These are phyloP conservation scores for Agrenia bidenticulata DNA, from an alignment of 2,888 invertebrate genomes.

Conservation along the genomic window DNA sequence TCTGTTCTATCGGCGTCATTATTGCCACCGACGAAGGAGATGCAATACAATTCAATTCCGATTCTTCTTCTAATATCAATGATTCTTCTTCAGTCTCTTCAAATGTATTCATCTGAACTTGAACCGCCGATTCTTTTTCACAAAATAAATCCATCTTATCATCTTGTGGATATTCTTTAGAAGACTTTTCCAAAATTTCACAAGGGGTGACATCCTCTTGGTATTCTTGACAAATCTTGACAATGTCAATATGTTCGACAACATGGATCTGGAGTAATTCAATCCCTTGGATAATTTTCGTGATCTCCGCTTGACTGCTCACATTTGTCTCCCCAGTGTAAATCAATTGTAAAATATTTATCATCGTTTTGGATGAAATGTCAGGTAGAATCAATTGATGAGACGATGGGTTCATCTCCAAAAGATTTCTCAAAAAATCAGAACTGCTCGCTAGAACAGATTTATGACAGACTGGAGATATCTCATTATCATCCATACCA, in stretches of 20 bases:
- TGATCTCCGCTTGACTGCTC: background rate
- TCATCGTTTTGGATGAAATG: slow-evolving; percentile 5
- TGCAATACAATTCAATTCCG: background rate
- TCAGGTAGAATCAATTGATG: slow-evolving; percentile 9
- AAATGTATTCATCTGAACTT: no score
- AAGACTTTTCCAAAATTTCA: no score
- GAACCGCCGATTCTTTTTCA: no score
- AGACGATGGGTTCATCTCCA: slow-evolving; percentile 8
- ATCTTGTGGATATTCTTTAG: no score
- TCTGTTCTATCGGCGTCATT: no score
- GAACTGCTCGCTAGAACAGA: slow-evolving; percentile 13
- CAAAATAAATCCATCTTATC: no score
- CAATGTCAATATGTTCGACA: no score
- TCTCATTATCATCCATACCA: background rate
- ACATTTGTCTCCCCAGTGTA: slow-evolving; percentile 23
- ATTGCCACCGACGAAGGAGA: no score
- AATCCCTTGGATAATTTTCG: slow-evolving; percentile 9
- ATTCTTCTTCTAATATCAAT: slow-evolving; percentile 1
- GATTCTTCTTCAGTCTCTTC: no score
- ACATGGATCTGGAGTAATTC: slow-evolving; percentile 8
- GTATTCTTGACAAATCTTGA: no score
- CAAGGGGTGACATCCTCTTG: no score
- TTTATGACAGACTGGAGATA: slow-evolving; percentile 23
- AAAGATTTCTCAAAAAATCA: slow-evolving; percentile 2
- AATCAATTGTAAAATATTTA: slow-evolving; percentile 13